These are phyloP conservation scores for Coregonus ussuriensis DNA, from an alignment of 2,797 vertebrate species.

Conservation along the genomic window DNA sequence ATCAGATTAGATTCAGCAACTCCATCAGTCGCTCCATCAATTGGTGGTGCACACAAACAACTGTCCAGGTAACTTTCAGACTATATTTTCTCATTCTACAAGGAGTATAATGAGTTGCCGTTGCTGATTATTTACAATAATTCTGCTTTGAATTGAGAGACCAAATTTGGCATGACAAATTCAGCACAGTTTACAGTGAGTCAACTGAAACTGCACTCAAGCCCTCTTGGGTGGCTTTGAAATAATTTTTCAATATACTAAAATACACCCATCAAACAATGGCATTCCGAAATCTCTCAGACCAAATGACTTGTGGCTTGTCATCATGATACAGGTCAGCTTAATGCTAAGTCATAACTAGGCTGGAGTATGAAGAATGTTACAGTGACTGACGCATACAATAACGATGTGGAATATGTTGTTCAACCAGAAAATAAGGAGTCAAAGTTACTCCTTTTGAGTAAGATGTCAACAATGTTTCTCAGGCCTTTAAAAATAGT, in stretches of 20 bases:
- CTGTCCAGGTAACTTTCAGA: neutral
- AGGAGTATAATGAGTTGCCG: neutral
- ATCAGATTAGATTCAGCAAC: neutral
- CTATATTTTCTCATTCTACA: neutral
- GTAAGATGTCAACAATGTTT: too few species aligned
- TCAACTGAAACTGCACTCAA: neutral
- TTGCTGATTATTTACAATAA: neutral
- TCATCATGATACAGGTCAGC: neutral
- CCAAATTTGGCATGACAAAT: neutral
- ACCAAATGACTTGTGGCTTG: neutral
- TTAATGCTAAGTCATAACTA: neutral
- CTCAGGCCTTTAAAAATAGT: neutral
- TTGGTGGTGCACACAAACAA: neutral
- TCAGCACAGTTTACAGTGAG: neutral
- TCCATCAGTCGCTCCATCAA: too few species aligned
- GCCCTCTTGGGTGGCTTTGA: neutral
- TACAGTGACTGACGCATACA: neutral
- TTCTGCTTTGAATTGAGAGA: too few species aligned
- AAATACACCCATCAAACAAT: neutral
- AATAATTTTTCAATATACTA: neutral
- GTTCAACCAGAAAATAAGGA: slow-evolving; percentile 13
- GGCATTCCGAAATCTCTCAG: neutral
- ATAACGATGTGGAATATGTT: slow-evolving; percentile 23
- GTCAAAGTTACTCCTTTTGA: too few species aligned
- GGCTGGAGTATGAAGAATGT: neutral